A percentile compares a stretch with the other conserved stretches of the same genome.
Evolutionary conservation across 2,113 vertebrate species (phyloP).

Genomic region (Tympanuchus pallidicinctus): DNA sequence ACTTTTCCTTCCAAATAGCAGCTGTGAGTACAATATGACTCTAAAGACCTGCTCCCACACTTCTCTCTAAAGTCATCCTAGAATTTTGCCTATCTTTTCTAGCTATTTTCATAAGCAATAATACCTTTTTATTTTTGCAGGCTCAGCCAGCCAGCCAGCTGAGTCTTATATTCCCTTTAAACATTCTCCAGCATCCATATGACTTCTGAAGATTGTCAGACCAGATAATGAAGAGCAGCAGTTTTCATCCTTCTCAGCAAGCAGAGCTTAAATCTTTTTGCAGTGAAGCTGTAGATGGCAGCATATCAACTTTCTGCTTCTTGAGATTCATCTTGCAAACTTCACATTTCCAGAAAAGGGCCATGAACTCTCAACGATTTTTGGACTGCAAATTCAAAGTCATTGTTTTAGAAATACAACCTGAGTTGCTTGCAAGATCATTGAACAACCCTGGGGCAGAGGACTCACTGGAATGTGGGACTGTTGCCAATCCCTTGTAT

Average conservation of each 20-base stretch:
- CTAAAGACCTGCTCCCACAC: neutral
- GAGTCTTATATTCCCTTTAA: neutral
- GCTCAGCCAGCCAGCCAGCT: neutral
- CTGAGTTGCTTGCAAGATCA: neutral
- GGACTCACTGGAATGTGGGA: neutral
- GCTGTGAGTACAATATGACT: neutral
- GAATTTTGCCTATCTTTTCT: neutral
- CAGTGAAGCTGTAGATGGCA: neutral
- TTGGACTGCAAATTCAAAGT: neutral
- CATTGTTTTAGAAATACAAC: neutral
- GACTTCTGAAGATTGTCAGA: neutral
- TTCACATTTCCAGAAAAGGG: neutral
- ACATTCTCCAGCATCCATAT: neutral
- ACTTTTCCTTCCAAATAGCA: neutral
- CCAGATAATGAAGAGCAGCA: neutral
- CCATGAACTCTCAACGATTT: rapidly evolving
- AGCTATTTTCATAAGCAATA: neutral
- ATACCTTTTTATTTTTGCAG: neutral
- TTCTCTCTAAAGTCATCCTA: neutral
- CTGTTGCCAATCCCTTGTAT: neutral
- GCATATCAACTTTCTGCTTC: neutral
- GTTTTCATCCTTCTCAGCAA: neutral
- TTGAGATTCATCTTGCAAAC: neutral
- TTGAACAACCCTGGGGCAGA: neutral
- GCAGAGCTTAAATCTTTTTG: neutral